Evolutionary conservation across 2,888 invertebrate species (phyloP), one percentile per base, ranked within the genome.

Genomic region (Anodontia alba): DNA sequence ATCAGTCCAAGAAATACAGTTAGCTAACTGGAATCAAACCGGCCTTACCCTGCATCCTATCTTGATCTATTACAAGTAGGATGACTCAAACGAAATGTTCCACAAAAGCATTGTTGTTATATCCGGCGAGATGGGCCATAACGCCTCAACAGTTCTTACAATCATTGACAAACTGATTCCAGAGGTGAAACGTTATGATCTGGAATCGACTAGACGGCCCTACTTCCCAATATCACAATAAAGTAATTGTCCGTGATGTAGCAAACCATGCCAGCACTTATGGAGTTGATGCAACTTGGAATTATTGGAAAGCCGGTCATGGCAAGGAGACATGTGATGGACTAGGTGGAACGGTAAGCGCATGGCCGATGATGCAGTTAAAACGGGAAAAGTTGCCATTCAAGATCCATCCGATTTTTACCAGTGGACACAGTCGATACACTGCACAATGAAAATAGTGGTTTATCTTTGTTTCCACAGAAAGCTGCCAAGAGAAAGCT

Each of bases 241-340:
- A 68, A 46, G 26, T 74, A n/a, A 74, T 74, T 10, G 42, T 62
- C 57, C 31, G 38, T 43, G 29, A 38, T 12, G n/a, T 74, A 2
- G 74, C 74, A 3, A 74, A 62, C 12, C 36, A 69, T 20, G n/a
- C 5, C 7, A 12, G 31, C 17, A 8, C 15, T 3, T 33, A 51
- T 29, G 54, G 17, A 54, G 15, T 54, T 26, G 54, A 15, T 54
- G 49, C 49, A 17, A 46, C 49, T 20, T 46, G 49, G 49, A 72
- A 72, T 26, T 72, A 72, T 51, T 72, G 46, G 49, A 51, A 72
- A 49, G 46, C 72, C 29, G 72, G 72, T 7, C 72, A 72, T 38
- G 72, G 46, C 49, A 72, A 72, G 29, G 49, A 51, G 7, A 15
- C 72, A 31, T 72, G 72, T 46, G 72, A 72, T 49, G 72, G 72